Percentiles rank a stretch among this genome's conserved stretches.
Conservation (phyloP, 2,113 vertebrate genomes). For the Ascaphus truei region DNA sequence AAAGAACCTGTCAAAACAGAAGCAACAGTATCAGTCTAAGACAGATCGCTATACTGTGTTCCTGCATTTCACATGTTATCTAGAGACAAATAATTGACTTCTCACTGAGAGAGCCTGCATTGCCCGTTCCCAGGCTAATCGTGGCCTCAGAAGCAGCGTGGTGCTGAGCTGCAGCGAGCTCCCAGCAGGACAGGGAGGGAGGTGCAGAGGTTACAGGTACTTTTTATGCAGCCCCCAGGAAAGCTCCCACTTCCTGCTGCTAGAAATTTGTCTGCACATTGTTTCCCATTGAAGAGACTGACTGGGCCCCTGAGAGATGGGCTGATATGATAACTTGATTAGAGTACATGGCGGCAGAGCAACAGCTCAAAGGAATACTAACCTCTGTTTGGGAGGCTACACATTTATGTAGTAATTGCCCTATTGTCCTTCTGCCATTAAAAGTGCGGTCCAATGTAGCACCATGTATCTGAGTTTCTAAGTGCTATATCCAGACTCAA, state of each 20-base stretch:
- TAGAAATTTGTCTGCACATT: conserved; percentile 89
- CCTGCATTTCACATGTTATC: not conserved
- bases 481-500: too few relatives aligned
- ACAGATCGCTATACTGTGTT: conserved; percentile 49
- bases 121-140: not conserved
- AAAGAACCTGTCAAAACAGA: conserved; percentile 1
- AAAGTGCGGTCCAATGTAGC: not conserved
- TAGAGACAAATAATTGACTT: conserved; percentile 46
- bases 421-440: conserved; percentile 34
- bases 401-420: conserved; percentile 50
- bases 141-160: conserved; percentile 30
- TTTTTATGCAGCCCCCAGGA: conserved; percentile 76
- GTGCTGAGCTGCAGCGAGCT: conserved; percentile 47
- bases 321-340: conserved; percentile 93
- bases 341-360: conserved; percentile 70
- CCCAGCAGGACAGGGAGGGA: conserved; percentile 53
- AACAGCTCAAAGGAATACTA: conserved; percentile 58
- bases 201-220: conserved; percentile 77
- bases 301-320: conserved; percentile 70
- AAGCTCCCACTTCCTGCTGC: conserved; percentile 76
- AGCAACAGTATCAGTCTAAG: conserved; percentile 28
- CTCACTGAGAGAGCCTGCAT: not conserved
- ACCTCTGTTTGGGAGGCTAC: conserved; percentile 61
- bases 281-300: conserved; percentile 70
- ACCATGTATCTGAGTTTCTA: not conserved